Evolutionary conservation across 2,113 vertebrate species (phyloP).

Genomic region (Oreochromis spilurus): DNA sequence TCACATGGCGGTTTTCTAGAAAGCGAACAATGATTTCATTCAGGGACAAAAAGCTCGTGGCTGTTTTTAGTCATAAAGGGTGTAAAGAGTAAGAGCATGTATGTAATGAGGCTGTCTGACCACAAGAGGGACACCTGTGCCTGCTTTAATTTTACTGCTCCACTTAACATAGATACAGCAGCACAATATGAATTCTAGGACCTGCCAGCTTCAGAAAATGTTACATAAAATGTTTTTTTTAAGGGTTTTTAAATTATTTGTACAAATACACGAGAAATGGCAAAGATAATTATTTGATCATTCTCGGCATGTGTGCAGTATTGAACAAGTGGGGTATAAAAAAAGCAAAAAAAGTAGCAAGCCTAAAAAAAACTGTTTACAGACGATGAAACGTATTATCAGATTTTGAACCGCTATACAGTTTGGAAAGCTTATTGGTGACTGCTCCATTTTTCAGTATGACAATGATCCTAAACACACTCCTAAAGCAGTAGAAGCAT

Average conservation of each 20-base stretch:
- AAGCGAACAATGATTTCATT: background rate
- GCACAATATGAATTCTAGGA: background rate
- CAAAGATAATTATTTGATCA: background rate
- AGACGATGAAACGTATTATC: background rate
- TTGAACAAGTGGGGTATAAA: background rate
- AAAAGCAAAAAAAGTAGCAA: background rate
- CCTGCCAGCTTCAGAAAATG: background rate
- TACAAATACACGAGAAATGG: background rate
- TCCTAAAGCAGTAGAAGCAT: background rate
- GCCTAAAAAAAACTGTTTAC: background rate
- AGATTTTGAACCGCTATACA: background rate
- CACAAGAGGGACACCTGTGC: constrained; percentile 23
- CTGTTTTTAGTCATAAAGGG: background rate
- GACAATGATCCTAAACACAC: background rate
- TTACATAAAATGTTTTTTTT: background rate
- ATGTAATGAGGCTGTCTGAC: background rate
- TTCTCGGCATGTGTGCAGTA: background rate
- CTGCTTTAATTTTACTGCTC: background rate
- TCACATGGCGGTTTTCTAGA: constrained; percentile 2
- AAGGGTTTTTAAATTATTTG: background rate
- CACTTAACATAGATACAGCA: background rate
- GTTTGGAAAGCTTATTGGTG: background rate
- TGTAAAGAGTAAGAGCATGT: background rate
- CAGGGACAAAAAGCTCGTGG: background rate
- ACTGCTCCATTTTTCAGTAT: background rate